phyloP scores from a whole-genome alignment of 64 coral and sea anemone species.

The Orbicella faveolata region DNA sequence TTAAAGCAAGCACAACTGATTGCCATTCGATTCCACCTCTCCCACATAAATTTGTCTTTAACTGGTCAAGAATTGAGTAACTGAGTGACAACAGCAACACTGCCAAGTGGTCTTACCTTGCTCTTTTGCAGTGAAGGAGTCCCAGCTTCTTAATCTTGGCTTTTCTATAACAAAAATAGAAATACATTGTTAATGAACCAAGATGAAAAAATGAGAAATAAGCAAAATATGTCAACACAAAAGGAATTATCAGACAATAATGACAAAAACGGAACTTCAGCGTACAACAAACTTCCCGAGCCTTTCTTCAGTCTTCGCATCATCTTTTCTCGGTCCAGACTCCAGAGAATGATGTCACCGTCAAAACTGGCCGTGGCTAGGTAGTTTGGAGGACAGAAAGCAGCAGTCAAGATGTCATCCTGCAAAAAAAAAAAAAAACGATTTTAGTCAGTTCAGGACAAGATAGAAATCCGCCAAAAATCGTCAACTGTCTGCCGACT shows the following conservation, averaged over 20 bases:
- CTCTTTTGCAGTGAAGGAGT: slow-evolving; percentile 25
- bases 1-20: too few relatives aligned
- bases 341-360: slow-evolving; percentile 92
- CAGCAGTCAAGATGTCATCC: slow-evolving; percentile 91
- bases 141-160: slow-evolving; percentile 87
- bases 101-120: neutral
- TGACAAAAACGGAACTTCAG: neutral
- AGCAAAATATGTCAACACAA: neutral
- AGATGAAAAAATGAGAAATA: neutral
- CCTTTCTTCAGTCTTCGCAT: slow-evolving; percentile 86
- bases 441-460: neutral
- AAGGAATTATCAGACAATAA: neutral
- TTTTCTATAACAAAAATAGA: slow-evolving; percentile 52
- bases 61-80: neutral
- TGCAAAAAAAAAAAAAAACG: neutral
- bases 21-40: too few relatives aligned
- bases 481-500: too few relatives aligned
- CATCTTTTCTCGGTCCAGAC: slow-evolving; percentile 89
- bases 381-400: slow-evolving; percentile 86
- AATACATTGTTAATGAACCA: neutral
- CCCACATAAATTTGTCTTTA: too few relatives aligned
- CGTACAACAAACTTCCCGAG: slow-evolving; percentile 92
- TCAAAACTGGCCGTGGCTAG: slow-evolving; percentile 96
- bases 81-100: neutral
- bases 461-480: neutral